Conservation (phyloP, 2,113 vertebrate genomes). For the Gyps fulvus region DNA sequence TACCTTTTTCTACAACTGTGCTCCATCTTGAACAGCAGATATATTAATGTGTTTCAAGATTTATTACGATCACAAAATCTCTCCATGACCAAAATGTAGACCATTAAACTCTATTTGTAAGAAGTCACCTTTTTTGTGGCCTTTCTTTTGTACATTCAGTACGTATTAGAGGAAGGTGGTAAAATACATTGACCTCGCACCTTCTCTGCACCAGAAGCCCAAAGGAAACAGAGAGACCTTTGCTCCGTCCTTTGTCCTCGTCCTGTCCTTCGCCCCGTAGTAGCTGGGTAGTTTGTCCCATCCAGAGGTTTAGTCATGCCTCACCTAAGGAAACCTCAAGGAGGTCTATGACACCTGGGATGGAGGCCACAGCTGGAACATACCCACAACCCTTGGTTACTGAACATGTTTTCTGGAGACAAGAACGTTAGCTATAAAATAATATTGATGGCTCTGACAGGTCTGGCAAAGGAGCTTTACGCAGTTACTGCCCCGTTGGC, state of each 20-base stretch:
- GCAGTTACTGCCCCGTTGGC: accelerated
- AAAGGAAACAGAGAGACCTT: background rate
- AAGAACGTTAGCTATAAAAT: background rate
- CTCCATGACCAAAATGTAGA: background rate
- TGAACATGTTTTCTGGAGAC: background rate
- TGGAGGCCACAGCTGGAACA: background rate
- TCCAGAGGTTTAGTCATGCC: background rate
- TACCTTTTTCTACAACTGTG: background rate
- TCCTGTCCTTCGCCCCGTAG: background rate
- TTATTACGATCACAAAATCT: background rate
- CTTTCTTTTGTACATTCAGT: background rate
- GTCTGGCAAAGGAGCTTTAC: background rate
- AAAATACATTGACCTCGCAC: background rate
- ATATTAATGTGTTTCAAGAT: background rate
- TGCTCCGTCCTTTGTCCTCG: background rate
- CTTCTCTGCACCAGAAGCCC: background rate
- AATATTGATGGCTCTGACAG: background rate
- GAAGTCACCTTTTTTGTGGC: background rate
- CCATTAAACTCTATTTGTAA: background rate
- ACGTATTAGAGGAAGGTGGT: background rate
- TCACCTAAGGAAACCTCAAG: background rate
- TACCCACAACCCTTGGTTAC: background rate
- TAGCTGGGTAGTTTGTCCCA: background rate
- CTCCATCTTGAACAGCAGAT: background rate
- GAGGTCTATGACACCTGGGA: background rate